These are phyloP conservation scores for Elegia similella DNA, from an alignment of 2,888 invertebrate species.

Conservation along the genomic window DNA sequence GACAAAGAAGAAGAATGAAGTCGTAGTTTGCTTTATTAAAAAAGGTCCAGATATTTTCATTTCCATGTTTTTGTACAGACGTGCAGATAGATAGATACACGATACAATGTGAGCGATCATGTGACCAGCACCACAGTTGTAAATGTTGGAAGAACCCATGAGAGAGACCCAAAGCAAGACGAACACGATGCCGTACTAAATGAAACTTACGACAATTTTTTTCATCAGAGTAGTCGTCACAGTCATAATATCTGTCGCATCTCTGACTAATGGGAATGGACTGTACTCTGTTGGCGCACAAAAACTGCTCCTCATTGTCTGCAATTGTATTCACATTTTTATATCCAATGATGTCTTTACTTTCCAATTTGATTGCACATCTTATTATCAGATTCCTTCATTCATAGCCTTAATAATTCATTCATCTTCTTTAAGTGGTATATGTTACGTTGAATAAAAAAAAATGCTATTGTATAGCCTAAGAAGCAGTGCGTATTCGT, in stretches of 20 bases:
- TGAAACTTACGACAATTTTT: constrained; percentile 87
- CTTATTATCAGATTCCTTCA: too few species aligned
- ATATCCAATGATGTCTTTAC: not conserved
- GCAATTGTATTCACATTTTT: constrained; percentile 50
- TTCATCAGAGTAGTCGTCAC: constrained; percentile 89
- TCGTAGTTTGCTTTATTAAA: not conserved
- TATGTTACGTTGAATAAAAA: not conserved
- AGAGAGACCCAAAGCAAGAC: constrained; percentile 27
- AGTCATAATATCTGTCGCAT: constrained; percentile 86
- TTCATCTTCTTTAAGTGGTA: not conserved
- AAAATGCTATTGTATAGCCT: not conserved
- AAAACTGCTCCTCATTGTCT: constrained; percentile 37
- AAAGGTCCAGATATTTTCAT: not conserved
- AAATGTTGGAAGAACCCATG: constrained; percentile 22
- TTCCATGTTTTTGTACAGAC: not conserved
- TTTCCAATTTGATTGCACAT: too few species aligned
- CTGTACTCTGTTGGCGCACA: constrained; percentile 28
- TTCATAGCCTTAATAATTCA: not conserved
- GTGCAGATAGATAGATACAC: not conserved
- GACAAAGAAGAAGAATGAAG: not conserved
- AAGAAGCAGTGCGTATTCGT: too few species aligned
- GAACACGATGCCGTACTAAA: constrained; percentile 17
- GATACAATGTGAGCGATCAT: not conserved
- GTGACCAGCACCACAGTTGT: not conserved
- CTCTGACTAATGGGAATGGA: constrained; percentile 79